Evolutionary conservation across 2,888 invertebrate genomes (phyloP).

Genomic region (Phragmatobia fuliginosa): DNA sequence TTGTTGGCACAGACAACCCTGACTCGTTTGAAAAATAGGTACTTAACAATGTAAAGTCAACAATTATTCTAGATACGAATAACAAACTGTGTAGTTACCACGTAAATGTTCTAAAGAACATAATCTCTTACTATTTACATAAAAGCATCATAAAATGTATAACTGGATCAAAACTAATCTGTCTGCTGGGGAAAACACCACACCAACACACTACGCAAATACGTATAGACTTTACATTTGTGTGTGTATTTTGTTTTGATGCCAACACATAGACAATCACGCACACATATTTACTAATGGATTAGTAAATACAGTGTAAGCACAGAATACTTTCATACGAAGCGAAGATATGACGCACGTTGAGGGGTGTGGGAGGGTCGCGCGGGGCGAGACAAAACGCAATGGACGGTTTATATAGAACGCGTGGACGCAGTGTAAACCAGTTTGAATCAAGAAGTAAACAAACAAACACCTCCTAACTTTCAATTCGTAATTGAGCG

Average conservation of each 20-base stretch:
- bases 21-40: too few relatives aligned
- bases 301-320: conserved; percentile 36
- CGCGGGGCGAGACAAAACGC: conserved; percentile 52
- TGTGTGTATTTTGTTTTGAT: conserved; percentile 59
- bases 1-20: too few relatives aligned
- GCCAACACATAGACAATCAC: conserved; percentile 47
- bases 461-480: conserved; percentile 68
- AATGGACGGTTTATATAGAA: conserved; percentile 75
- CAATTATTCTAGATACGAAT: neutral
- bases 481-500: conserved; percentile 53
- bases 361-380: conserved; percentile 46
- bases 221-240: neutral
- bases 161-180: conserved; percentile 2
- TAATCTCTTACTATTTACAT: neutral
- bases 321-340: conserved; percentile 8
- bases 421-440: conserved; percentile 66
- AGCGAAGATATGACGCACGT: conserved; percentile 69
- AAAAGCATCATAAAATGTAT: neutral
- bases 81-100: neutral
- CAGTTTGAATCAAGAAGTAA: conserved; percentile 79
- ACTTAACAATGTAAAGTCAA: neutral
- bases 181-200: conserved; percentile 22
- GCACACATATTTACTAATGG: conserved; percentile 35
- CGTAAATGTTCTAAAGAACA: neutral
- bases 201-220: conserved; percentile 4